Evolutionary conservation across 2,113 vertebrate genomes (phyloP).

Genomic region (Xiphophorus couchianus): DNA sequence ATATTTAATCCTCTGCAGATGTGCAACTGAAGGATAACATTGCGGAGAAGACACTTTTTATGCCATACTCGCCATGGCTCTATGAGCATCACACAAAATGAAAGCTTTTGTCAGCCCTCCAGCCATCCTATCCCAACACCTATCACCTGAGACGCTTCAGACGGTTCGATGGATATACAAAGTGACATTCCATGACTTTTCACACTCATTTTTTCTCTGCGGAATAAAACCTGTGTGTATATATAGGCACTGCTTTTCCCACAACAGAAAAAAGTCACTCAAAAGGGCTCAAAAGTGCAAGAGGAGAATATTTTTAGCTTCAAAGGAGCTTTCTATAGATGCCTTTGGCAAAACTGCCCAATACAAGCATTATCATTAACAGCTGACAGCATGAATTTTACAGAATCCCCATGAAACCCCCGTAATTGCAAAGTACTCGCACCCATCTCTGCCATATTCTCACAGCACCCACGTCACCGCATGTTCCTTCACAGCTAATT

Average conservation of each 20-base stretch:
- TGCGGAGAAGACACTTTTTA: constrained; percentile 19
- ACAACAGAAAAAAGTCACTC: background rate
- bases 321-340: constrained; percentile 45
- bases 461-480: constrained; percentile 56
- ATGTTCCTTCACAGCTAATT: constrained; percentile 72
- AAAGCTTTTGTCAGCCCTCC: constrained; percentile 19
- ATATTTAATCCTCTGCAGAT: constrained; percentile 21
- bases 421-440: constrained; percentile 71
- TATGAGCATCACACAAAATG: constrained; percentile 46
- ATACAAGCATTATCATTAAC: constrained; percentile 75
- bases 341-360: constrained; percentile 55
- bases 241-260: constrained; percentile 11
- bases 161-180: constrained; percentile 30
- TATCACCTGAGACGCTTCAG: constrained; percentile 30
- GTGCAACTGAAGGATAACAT: constrained; percentile 27
- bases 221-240: constrained; percentile 4
- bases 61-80: constrained; percentile 16
- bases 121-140: constrained; percentile 20
- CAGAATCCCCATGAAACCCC: constrained; percentile 67
- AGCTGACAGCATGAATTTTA: constrained; percentile 51
- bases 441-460: constrained; percentile 54
- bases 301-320: constrained; percentile 51
- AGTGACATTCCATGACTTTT: constrained; percentile 20
- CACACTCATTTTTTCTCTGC: constrained; percentile 11
- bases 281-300: constrained; percentile 46